Conservation (phyloP, 2,113 vertebrate genomes). For the Amia ocellicauda region DNA sequence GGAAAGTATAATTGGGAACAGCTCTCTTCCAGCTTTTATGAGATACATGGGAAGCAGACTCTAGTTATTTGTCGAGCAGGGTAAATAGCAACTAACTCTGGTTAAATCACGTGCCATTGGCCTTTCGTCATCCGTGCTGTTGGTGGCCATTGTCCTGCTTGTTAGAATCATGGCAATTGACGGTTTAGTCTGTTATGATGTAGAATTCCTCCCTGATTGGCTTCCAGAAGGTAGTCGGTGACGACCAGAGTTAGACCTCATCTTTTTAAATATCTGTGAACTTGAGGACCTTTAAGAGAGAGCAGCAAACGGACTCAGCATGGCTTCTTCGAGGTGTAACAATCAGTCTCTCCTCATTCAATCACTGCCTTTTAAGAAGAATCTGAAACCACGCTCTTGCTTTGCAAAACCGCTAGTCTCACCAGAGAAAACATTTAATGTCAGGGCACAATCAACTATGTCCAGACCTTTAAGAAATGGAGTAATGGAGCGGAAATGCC, state of each 20-base stretch:
- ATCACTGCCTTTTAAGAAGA: too few relatives aligned
- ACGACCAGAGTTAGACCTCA: slow-evolving; percentile 29
- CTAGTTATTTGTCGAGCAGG: slow-evolving; percentile 28
- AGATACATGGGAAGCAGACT: slow-evolving; percentile 23
- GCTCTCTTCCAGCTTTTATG: background rate
- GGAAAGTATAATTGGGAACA: slow-evolving; percentile 4
- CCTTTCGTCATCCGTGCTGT: slow-evolving; percentile 35
- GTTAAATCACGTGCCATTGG: slow-evolving; percentile 41
- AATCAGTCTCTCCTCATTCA: too few relatives aligned
- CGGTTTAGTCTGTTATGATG: slow-evolving; percentile 14
- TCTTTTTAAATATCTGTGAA: slow-evolving; percentile 38
- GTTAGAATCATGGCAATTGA: slow-evolving; percentile 27
- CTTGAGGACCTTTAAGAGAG: slow-evolving; percentile 15
- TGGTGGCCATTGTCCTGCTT: slow-evolving; percentile 37
- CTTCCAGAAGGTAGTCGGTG: slow-evolving; percentile 30
- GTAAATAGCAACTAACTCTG: slow-evolving; percentile 30
- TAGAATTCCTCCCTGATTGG: slow-evolving; percentile 14
- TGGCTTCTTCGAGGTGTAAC: too few relatives aligned
- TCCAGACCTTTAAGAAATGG: too few relatives aligned
- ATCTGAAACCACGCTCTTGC: too few relatives aligned
- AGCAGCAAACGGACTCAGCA: too few relatives aligned
- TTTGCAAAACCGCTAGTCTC: too few relatives aligned
- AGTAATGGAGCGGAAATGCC: too few relatives aligned
- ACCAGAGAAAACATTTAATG: too few relatives aligned
- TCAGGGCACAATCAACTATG: too few relatives aligned